Base-by-base conservation (phyloP, 2,797 vertebrate genomes). In the Pantherophis alleghaniensis region DNA sequence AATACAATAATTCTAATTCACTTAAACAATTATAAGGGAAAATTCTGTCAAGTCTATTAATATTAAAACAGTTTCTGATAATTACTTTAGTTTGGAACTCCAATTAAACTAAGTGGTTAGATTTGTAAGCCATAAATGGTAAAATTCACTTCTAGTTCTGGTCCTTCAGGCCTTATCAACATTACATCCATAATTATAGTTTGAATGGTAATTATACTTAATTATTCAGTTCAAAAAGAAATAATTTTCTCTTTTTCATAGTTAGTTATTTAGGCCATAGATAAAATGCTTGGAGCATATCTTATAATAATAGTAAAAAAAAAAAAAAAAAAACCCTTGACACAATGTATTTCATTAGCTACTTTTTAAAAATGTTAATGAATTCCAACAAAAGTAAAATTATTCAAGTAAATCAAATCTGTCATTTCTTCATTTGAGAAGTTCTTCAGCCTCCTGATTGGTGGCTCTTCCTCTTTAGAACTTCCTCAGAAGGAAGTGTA, bases 101-200 rank as follows among this genome's bases (percentile, higher is more conserved):
- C 97, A 97, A 97, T 98, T 98, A 98, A 97, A 94, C 95, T 97
- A 97, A 98, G 95, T 97, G 95, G 96, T 37, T 96, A 86, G 56
- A 98, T 98, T 97, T 98, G 96, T 97, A 97, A 97, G 97, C 83
- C 97, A 96, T 97, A 97, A 97, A 97, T 96, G 97, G 97, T 95
- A 96, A 95, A 97, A 97, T 83, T 96, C 95, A 96, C 93, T 96
- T 97, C 94, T 91, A 96, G 95, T 92, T 92, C 66, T 57, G 94
- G 88, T 97, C 96, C 96, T 97, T 93, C 89, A 96, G 96, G 97
- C 93, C 96, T 97, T 97, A 97, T 98, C 97, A 97, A 95, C 95
- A 95, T 96, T 95, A 96, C 95, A 96, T 97, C 97, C 96, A 97
- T 93, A 93, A 97, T 97, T 98, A 97, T 97, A 97, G 96, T 89